Evolutionary conservation across 2,888 invertebrate species (phyloP).

Genomic region (Lacanobia oleracea): DNA sequence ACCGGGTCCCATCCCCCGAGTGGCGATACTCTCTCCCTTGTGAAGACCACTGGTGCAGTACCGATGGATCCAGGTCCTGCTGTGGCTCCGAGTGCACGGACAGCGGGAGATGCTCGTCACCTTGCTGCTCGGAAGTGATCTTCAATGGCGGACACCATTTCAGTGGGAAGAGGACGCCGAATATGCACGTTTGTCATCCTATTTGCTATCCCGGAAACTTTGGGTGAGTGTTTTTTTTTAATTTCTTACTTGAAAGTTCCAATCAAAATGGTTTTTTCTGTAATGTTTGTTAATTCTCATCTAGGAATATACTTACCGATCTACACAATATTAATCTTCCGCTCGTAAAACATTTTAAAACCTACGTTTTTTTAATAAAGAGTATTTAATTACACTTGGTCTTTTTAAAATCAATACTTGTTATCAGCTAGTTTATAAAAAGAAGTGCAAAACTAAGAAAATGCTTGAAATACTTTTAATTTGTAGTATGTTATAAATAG

Average conservation of each 20-base stretch:
- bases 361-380: not conserved
- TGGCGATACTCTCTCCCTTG: constrained; percentile 82
- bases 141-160: constrained; percentile 89
- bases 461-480: constrained; percentile 4
- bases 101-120: constrained; percentile 86
- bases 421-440: not conserved
- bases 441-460: not conserved
- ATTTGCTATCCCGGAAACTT: constrained; percentile 87
- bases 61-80: constrained; percentile 79
- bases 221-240: constrained; percentile 78
- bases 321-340: not conserved
- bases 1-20: constrained; percentile 77
- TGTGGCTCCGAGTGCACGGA: constrained; percentile 84
- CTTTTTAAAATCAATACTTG: not conserved
- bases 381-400: constrained; percentile 5
- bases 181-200: constrained; percentile 78
- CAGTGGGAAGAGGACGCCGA: constrained; percentile 79
- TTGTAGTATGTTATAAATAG: constrained; percentile 4
- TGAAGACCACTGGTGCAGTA: constrained; percentile 81
- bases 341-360: not conserved
- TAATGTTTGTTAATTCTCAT: not conserved
- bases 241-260: not conserved
- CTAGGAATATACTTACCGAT: not conserved
- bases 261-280: not conserved
- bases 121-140: constrained; percentile 89